A percentile compares a stretch with the other conserved stretches of the same genome.
phyloP scores from a whole-genome alignment of 2,797 vertebrate species.

The Leptoclinus maculatus region DNA sequence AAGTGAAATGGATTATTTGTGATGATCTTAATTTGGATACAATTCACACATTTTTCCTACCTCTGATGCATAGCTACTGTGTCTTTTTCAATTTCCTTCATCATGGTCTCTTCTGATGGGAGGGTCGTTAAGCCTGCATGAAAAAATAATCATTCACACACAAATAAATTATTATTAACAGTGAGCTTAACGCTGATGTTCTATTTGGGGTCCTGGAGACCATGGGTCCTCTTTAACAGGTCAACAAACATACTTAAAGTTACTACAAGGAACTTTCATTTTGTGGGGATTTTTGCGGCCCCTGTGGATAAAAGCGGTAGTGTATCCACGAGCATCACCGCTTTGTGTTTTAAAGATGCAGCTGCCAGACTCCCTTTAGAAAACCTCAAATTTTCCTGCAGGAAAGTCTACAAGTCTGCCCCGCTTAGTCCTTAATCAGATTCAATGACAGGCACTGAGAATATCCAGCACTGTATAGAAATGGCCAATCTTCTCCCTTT shows the following conservation, averaged over 20 bases:
- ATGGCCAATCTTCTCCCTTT: neutral
- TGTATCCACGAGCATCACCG: no score
- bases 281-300: no score
- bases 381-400: no score
- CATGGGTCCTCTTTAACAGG: neutral
- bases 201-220: neutral
- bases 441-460: no score
- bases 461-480: no score
- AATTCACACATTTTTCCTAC: conserved; percentile 31
- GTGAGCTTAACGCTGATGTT: rapidly evolving
- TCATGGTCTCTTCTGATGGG: conserved; percentile 80
- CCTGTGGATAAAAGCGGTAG: no score
- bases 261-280: no score
- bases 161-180: rapidly evolving
- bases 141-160: neutral
- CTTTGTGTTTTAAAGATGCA: no score
- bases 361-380: no score
- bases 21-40: neutral
- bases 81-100: conserved; percentile 80
- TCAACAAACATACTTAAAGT: neutral
- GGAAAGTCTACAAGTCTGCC: no score
- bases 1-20: neutral
- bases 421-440: no score
- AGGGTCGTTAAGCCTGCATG: conserved; percentile 78
- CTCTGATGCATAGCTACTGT: conserved; percentile 68